A percentile compares a stretch with the other conserved stretches of the same genome.
Conservation (phyloP, 2,797 vertebrate species). For the Cryptoprocta ferox region DNA sequence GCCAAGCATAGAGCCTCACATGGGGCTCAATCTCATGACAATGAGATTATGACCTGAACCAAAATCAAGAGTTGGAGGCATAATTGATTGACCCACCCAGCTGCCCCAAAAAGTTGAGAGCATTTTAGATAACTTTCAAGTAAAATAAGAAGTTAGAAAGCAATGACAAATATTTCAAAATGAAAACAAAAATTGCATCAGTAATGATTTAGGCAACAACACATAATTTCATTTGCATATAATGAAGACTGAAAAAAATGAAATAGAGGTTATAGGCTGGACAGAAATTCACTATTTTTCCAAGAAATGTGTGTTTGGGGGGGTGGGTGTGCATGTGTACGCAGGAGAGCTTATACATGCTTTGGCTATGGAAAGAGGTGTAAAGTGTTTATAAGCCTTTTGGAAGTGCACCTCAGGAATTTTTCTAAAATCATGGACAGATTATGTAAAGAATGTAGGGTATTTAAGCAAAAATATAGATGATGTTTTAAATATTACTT, state of each 20-base stretch:
- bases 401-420: neutral
- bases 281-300: neutral
- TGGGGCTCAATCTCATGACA: too few species aligned
- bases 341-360: neutral
- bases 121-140: neutral
- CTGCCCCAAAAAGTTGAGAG: neutral
- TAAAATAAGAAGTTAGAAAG: neutral
- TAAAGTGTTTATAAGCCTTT: neutral
- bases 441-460: neutral
- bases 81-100: too few species aligned
- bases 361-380: fast-evolving
- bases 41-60: too few species aligned
- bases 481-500: neutral
- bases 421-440: neutral
- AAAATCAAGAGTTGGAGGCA: too few species aligned
- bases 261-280: neutral
- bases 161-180: neutral
- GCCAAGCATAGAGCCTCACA: too few species aligned
- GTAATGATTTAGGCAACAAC: neutral
- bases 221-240: neutral
- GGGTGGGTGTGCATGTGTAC: fast-evolving
- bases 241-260: neutral
- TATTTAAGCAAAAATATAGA: neutral
- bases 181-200: too few species aligned
- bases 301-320: neutral